phyloP scores from a whole-genome alignment of 2,888 invertebrate species.

The Pheosia gnoma region DNA sequence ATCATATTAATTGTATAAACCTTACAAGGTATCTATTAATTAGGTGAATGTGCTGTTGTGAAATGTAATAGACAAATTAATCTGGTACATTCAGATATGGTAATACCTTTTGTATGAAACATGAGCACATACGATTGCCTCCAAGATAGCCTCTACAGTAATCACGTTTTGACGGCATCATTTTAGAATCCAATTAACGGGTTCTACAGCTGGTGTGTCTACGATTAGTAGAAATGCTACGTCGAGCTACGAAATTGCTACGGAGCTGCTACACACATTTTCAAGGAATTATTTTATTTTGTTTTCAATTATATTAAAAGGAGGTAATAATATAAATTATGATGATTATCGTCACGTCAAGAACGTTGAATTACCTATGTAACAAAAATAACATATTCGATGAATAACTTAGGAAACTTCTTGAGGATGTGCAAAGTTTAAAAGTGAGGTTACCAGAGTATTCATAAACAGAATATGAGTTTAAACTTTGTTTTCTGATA shows the following conservation, averaged over 20 bases:
- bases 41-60: not conserved
- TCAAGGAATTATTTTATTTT: not conserved
- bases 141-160: not conserved
- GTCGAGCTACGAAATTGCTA: conserved; percentile 15
- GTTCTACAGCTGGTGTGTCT: conserved; percentile 7
- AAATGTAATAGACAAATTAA: not conserved
- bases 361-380: not conserved
- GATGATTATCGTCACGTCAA: not conserved
- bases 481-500: not conserved
- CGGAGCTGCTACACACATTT: not conserved
- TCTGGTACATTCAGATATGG: not conserved
- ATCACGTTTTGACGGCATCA: conserved; percentile 3
- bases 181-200: conserved; percentile 12
- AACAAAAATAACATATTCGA: conserved; percentile 15
- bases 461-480: not conserved
- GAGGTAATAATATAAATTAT: too few relatives aligned
- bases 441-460: not conserved
- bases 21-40: not conserved
- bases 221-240: conserved; percentile 18
- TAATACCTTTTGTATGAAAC: not conserved
- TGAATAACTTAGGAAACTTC: conserved; percentile 26
- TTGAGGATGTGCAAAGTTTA: conserved; percentile 19
- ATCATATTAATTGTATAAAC: not conserved
- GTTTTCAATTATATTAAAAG: too few relatives aligned
- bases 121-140: not conserved